Evolutionary conservation across 2,113 vertebrate species (phyloP).

Genomic region (Lagenorhynchus albirostris): DNA sequence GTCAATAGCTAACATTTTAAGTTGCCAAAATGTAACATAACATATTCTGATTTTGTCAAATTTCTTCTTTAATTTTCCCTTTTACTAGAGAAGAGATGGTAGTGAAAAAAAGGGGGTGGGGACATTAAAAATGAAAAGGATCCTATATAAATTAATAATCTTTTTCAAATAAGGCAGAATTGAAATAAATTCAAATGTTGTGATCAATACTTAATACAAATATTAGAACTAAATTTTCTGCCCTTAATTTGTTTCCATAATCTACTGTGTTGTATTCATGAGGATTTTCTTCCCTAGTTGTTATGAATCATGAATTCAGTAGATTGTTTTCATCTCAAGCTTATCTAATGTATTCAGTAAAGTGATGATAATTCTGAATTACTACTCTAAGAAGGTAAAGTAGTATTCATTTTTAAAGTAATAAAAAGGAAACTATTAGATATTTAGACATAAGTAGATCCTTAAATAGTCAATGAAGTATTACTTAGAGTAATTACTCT

Average conservation of each 20-base stretch:
- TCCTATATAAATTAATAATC: background rate
- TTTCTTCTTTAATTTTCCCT: background rate
- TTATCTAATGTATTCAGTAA: conserved; percentile 4
- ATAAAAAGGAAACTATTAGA: conserved; percentile 10
- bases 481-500: conserved; percentile 1
- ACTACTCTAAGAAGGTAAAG: background rate
- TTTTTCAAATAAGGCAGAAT: background rate
- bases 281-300: background rate
- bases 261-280: background rate
- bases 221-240: background rate
- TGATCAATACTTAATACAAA: background rate
- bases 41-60: background rate
- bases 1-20: conserved; percentile 29
- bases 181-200: background rate
- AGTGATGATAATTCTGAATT: conserved; percentile 40
- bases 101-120: background rate
- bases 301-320: background rate
- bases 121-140: background rate
- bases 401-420: background rate
- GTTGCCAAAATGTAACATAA: background rate
- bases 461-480: conserved; percentile 15
- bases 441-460: conserved; percentile 22
- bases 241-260: background rate
- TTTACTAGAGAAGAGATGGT: background rate
- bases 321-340: background rate